Evolutionary conservation across 2,888 invertebrate genomes (phyloP).

Genomic region (Andrena trimmerana): DNA sequence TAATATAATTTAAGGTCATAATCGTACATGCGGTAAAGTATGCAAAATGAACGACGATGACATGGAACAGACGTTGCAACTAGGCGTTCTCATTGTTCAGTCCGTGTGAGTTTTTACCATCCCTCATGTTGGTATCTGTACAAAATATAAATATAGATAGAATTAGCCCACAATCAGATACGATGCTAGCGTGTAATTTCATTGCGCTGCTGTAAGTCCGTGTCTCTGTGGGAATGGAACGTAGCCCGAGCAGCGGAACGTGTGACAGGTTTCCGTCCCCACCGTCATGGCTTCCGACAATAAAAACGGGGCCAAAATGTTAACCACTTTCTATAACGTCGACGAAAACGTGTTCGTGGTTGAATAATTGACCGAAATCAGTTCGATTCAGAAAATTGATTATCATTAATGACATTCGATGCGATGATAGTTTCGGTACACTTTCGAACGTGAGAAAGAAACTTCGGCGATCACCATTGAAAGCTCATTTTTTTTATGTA

Average conservation of each 20-base stretch:
- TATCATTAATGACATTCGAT: not conserved
- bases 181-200: conserved; percentile 48
- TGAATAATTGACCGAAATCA: conserved; percentile 13
- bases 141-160: conserved; percentile 26
- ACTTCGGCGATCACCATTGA: not conserved
- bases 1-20: not conserved
- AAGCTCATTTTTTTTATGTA: no score
- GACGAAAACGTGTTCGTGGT: conserved; percentile 17
- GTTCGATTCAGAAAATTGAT: not conserved
- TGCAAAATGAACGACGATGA: not conserved
- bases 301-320: conserved; percentile 80
- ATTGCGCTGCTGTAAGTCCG: conserved; percentile 26
- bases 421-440: not conserved
- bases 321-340: conserved; percentile 78
- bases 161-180: conserved; percentile 16
- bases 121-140: not conserved
- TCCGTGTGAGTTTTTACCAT: conserved; percentile 20
- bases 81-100: not conserved
- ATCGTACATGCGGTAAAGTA: not conserved
- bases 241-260: conserved; percentile 12
- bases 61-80: not conserved
- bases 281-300: conserved; percentile 24
- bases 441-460: not conserved
- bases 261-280: conserved; percentile 48
- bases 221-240: conserved; percentile 51